Conservation (phyloP, 2,888 invertebrate species). For the Netelia virgata region DNA sequence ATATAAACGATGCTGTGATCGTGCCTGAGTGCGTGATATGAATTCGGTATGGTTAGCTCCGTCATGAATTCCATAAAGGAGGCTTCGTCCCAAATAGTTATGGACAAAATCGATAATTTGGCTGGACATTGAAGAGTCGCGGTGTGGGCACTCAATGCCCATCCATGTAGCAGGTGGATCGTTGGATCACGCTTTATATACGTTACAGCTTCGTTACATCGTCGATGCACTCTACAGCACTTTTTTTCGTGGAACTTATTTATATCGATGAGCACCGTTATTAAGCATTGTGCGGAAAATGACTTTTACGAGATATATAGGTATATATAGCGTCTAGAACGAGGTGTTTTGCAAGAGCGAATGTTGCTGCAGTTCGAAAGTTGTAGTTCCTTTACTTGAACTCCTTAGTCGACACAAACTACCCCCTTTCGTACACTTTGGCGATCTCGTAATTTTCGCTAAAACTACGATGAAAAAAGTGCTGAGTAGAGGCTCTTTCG, state of each 20-base stretch:
- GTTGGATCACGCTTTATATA: not conserved
- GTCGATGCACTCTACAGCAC: constrained; percentile 31
- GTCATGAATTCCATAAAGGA: constrained; percentile 13
- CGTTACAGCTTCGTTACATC: constrained; percentile 30
- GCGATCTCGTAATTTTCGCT: not conserved
- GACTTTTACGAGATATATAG: constrained; percentile 2
- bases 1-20: constrained; percentile 39
- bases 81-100: constrained; percentile 34
- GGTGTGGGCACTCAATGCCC: constrained; percentile 1
- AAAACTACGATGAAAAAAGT: not conserved
- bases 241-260: not conserved
- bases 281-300: constrained; percentile 15
- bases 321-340: constrained; percentile 30
- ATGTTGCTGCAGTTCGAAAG: constrained; percentile 32
- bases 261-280: not conserved
- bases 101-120: constrained; percentile 62
- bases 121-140: constrained; percentile 64
- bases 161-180: constrained; percentile 11
- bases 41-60: constrained; percentile 21
- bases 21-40: constrained; percentile 49
- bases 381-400: constrained; percentile 7
- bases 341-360: constrained; percentile 52
- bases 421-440: constrained; percentile 3
- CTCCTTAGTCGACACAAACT: constrained; percentile 9
- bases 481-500: not conserved